These are phyloP conservation scores for Arenaria interpres DNA, from an alignment of 2,113 vertebrate species.

Conservation along the genomic window DNA sequence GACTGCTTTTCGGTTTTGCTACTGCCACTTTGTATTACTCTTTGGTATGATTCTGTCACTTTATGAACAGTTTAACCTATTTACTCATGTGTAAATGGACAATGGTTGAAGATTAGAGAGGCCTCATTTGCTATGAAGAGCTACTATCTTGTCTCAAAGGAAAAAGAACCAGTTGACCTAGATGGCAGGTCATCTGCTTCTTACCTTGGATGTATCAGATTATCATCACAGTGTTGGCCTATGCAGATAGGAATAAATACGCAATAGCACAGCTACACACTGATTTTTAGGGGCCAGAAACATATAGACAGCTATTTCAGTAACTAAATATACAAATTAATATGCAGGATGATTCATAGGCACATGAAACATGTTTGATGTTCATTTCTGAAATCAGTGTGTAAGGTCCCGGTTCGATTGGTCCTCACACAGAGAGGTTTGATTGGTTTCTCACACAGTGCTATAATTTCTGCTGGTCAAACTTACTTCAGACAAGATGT, in stretches of 20 bases:
- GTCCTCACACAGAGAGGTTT: too few species aligned
- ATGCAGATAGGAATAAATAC: accelerated
- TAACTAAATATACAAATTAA: background rate
- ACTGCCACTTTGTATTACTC: slow-evolving; percentile 45
- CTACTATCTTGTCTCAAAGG: background rate
- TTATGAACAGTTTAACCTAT: slow-evolving; percentile 60
- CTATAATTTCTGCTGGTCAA: background rate
- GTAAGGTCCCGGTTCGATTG: too few species aligned
- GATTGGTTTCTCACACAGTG: too few species aligned
- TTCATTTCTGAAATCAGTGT: background rate
- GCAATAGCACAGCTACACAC: accelerated
- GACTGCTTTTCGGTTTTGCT: slow-evolving; percentile 37
- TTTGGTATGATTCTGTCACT: slow-evolving; percentile 22
- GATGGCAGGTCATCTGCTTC: background rate
- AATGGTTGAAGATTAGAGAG: slow-evolving; percentile 33
- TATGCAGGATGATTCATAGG: background rate
- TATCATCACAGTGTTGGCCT: background rate
- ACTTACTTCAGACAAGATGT: background rate
- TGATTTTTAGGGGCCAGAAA: background rate
- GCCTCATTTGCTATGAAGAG: slow-evolving; percentile 57
- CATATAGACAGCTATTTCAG: background rate
- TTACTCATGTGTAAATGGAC: slow-evolving; percentile 65
- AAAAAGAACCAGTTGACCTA: background rate
- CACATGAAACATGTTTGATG: background rate
- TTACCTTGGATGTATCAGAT: background rate